Conservation (phyloP, 2,888 invertebrate genomes). For the Andrena hattorfiana region DNA sequence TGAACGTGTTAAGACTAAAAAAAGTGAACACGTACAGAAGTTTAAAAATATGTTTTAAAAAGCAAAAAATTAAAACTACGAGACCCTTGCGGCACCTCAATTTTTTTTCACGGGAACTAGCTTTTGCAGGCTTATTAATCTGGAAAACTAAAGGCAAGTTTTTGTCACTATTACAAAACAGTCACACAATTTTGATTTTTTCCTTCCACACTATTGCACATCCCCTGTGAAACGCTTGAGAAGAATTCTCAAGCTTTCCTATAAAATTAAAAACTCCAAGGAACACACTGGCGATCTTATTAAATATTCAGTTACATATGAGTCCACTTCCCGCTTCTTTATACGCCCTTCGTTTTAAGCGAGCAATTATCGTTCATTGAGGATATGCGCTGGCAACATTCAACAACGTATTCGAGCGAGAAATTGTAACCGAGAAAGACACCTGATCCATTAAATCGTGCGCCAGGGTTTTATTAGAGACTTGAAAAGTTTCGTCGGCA, state of each 20-base stretch:
- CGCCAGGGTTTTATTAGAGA: neutral
- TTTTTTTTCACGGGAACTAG: no score
- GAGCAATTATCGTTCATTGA: constrained; percentile 20
- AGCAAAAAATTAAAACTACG: no score
- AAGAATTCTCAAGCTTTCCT: neutral
- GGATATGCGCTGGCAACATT: constrained; percentile 21
- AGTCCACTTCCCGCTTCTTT: neutral
- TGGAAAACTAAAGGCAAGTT: no score
- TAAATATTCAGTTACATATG: constrained; percentile 25
- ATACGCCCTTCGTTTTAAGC: neutral
- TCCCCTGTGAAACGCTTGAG: no score
- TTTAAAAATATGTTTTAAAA: no score
- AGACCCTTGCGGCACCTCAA: no score
- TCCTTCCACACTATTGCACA: no score
- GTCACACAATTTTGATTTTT: no score
- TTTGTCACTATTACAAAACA: no score
- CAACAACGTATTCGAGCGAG: neutral
- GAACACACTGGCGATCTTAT: constrained; percentile 10
- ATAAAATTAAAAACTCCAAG: constrained; percentile 13
- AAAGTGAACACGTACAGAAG: no score
- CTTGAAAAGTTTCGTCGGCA: neutral
- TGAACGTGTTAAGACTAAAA: no score
- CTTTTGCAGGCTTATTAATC: no score
- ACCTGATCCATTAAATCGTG: neutral
- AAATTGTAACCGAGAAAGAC: neutral